Conservation (phyloP, 2,797 vertebrate genomes). For the Crenuchus spilurus region DNA sequence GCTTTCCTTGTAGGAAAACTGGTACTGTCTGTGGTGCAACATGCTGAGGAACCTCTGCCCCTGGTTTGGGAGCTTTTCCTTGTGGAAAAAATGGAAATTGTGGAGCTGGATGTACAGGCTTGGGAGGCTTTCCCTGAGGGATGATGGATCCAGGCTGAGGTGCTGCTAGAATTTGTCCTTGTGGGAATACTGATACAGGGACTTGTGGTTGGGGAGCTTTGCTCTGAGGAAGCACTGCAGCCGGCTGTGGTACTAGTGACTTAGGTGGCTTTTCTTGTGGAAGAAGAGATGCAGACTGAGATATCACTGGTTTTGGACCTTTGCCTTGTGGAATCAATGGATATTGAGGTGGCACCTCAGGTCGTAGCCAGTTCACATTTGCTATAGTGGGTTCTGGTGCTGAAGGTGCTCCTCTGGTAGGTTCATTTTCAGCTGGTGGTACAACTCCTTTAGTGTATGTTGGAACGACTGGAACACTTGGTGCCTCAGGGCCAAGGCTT, state of each 20-base stretch:
- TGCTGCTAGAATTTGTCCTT: neutral
- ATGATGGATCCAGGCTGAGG: neutral
- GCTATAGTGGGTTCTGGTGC: conserved; percentile 4
- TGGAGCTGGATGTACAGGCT: conserved; percentile 1
- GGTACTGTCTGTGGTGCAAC: neutral
- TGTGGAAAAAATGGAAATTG: conserved; percentile 1
- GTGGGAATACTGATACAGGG: neutral
- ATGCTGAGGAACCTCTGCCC: neutral
- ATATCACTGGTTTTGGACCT: neutral
- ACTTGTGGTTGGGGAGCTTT: conserved; percentile 53
- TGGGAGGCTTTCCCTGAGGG: conserved; percentile 24
- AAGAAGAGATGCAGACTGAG: conserved; percentile 16
- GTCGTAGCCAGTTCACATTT: conserved; percentile 31
- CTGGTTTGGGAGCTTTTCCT: conserved; percentile 30
- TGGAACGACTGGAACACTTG: conserved; percentile 41
- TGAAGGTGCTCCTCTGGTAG: conserved; percentile 16
- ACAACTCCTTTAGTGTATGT: conserved; percentile 36
- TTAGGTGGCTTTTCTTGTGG: conserved; percentile 36
- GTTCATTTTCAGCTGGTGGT: conserved; percentile 14
- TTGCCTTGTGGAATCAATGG: conserved; percentile 32
- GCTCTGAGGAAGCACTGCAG: conserved; percentile 56
- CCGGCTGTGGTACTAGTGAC: conserved; percentile 36
- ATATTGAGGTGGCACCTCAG: neutral
- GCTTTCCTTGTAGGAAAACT: neutral
- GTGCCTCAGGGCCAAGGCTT: conserved; percentile 56